Base-by-base conservation (phyloP, 2,888 invertebrate genomes). In the Cremastinae sp. region DNA sequence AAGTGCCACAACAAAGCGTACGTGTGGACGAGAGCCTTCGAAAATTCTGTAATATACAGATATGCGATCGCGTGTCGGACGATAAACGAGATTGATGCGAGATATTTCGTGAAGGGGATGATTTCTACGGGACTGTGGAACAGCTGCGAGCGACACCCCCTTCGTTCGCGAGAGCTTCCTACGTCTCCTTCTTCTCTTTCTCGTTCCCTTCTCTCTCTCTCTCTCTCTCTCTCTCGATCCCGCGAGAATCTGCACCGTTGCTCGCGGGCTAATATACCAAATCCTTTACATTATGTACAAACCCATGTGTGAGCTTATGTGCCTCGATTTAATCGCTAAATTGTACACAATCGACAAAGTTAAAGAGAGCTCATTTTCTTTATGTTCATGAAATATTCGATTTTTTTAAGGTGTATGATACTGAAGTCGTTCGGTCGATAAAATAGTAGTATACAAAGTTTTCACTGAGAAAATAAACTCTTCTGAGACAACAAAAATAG, bases 81-180 rank as follows among this genome's bases (percentile, higher is more conserved):
- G 69, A 64, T 64, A 58, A 64, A 64, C 62, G 56, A 62, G 56
- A 62, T 74, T 64, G 69, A 69, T 69, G 62, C 62, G 62, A 34
- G 69, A 51, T 69, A 58, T 74, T 64, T 62, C 62, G 74, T 18
- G 36, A 62, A 64, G 72, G 71, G 75, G 77, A 78, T 74, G 75
- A 72, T 75, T 61, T 70, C 74, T 79, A 56, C 76, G 70, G 78
- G 84, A 82, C 81, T 80, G 79, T 77, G 84, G 83, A 85, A 84
- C 86, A 86, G 86, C 86, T 86, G 86, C 84, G 80, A 83, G 82
- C 83, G 86, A 86, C 86, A 86, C 82, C 81, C 84, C 80, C 81
- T 70, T 76, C 68, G 78, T 79, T 80, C 78, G 75, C 73, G 78
- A 68, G 69, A 68, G 69, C 73, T 70, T 75, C 77, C 38, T 78